phyloP scores from a whole-genome alignment of 2,797 vertebrate species.

The Todus mexicanus region DNA sequence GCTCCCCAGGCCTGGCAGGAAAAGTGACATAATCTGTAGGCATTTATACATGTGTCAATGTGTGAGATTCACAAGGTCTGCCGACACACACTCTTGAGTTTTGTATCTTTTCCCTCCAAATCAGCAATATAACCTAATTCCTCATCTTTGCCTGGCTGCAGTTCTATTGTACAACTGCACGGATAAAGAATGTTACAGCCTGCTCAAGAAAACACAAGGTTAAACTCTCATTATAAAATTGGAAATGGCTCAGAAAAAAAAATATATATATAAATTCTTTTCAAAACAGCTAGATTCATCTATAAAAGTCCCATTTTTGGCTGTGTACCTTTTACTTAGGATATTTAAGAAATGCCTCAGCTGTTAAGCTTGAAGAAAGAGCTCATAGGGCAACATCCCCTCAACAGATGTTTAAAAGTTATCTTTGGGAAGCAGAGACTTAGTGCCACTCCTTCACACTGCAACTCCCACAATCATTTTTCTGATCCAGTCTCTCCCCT shows the following conservation, averaged over 20 bases:
- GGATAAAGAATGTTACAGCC: background rate
- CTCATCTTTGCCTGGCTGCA: background rate
- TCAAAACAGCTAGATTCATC: background rate
- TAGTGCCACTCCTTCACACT: background rate
- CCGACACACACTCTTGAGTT: background rate
- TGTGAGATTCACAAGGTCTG: background rate
- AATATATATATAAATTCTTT: background rate
- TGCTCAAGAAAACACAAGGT: background rate
- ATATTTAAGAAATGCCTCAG: background rate
- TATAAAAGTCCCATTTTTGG: background rate
- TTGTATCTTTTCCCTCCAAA: background rate
- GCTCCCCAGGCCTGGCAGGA: background rate
- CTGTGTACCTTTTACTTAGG: background rate
- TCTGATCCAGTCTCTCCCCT: background rate
- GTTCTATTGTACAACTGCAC: background rate
- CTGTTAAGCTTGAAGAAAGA: background rate
- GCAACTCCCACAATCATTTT: background rate
- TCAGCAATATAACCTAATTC: background rate
- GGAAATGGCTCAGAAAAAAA: background rate
- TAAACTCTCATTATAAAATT: background rate
- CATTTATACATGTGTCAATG: accelerated
- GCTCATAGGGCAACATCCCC: background rate
- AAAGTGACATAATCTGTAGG: background rate
- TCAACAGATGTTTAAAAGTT: background rate
- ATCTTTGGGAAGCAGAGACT: background rate